These are phyloP conservation scores for Bellardia bayeri DNA, from an alignment of 2,888 invertebrate genomes.

Conservation along the genomic window DNA sequence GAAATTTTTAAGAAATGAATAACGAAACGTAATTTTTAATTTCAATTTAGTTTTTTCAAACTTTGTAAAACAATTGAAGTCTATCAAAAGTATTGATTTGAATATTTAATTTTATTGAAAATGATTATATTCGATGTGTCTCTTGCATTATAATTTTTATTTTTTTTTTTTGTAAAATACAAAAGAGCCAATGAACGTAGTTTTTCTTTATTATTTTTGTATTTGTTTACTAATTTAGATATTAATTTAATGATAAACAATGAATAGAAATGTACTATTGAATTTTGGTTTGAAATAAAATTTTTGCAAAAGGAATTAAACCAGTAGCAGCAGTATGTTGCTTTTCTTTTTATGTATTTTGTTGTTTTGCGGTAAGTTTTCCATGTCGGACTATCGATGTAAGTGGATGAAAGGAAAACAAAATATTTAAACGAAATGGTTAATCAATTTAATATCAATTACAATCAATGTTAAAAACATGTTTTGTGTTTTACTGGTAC, in stretches of 20 bases:
- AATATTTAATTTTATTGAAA: constrained; percentile 35
- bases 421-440: too few relatives aligned
- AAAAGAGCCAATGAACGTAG: constrained; percentile 43
- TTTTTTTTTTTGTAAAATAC: constrained; percentile 35
- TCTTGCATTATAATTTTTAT: constrained; percentile 11
- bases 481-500: too few relatives aligned
- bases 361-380: too few relatives aligned
- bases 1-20: constrained; percentile 26
- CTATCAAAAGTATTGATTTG: constrained; percentile 47
- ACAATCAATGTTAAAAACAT: too few relatives aligned
- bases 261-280: constrained; percentile 75
- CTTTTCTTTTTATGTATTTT: not conserved
- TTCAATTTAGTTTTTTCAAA: constrained; percentile 26
- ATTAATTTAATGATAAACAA: constrained; percentile 68
- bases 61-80: constrained; percentile 38
- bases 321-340: not conserved
- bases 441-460: too few relatives aligned
- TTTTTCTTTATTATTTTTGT: constrained; percentile 53
- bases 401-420: too few relatives aligned
- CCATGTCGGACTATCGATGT: too few relatives aligned
- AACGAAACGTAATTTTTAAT: constrained; percentile 32
- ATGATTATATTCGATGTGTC: constrained; percentile 35
- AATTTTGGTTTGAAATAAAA: constrained; percentile 76
- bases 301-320: constrained; percentile 37
- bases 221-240: constrained; percentile 59